Base-by-base conservation (phyloP, 2,888 invertebrate genomes). In the Ametastegia equiseti region DNA sequence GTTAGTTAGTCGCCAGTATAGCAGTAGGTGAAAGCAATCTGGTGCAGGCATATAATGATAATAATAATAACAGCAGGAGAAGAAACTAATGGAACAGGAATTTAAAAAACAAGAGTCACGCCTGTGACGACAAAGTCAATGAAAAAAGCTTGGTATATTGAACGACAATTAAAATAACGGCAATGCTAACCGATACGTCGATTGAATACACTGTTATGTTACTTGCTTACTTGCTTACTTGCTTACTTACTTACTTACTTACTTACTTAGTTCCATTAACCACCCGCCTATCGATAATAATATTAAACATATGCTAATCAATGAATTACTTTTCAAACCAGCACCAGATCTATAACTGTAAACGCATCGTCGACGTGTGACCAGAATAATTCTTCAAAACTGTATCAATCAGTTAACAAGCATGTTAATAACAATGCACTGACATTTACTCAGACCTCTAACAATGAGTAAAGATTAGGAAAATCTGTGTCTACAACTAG, bases 281-380 rank as follows among this genome's bases (percentile, higher is more conserved):
- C 6, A 23, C 5, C 57, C 9, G 57, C 7, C 57, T 30, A 60
- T 60, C 65, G 39, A 23, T 67, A 67, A 39, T 19, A 67, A 67
- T 67, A 67, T 67, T 67, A 39, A 67, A 39, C 65, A 39, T 67
- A 67, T 67, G 65, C 36, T 67, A 67, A 67, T 67, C 6, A 9
- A 67, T 67, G n/a, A 67, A 67, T 67, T 67, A 39, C 54, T 78
- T 78, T 78, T 63, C 65, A n/a, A 39, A 39, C n/a, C 65, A 39
- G 39, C 65, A 19, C 65, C 39, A 78, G 15, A 78, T 60, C 57
- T 63, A n/a, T 78, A 78, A 78, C 78, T 78, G 78, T 78, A 78
- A 78, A 60, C 11, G 15, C 23, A 15, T 47, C 30, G 2, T 71
- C 47, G 23, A 36, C n/a, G 30, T 60, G 30, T 78, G 78, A 42